phyloP scores from a whole-genome alignment of 2,113 vertebrate species.

The Hemibagrus wyckioides region DNA sequence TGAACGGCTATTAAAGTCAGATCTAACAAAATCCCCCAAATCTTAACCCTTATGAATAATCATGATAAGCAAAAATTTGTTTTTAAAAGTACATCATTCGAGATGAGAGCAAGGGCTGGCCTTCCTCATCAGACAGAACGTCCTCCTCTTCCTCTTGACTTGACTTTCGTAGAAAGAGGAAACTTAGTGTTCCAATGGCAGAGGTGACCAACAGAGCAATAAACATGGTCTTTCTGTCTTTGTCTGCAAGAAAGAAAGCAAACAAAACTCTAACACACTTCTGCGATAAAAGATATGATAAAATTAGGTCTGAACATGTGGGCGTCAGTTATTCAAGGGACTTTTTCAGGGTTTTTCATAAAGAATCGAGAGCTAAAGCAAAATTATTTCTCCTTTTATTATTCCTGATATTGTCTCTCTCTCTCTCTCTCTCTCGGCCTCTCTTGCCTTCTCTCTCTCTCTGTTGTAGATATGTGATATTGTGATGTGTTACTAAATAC shows the following conservation, averaged over 20 bases:
- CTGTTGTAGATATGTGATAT: too few relatives aligned
- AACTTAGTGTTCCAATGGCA: conserved; percentile 87
- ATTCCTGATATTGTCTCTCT: not conserved
- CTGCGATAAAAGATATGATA: not conserved
- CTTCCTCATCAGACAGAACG: conserved; percentile 74
- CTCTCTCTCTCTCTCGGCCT: too few relatives aligned
- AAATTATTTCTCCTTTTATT: not conserved
- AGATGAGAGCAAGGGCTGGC: conserved; percentile 68
- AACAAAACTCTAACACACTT: not conserved
- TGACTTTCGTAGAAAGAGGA: conserved; percentile 84
- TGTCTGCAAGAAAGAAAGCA: conserved; percentile 71
- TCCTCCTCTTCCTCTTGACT: conserved; percentile 64
- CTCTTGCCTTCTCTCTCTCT: too few relatives aligned
- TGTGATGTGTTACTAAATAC: too few relatives aligned
- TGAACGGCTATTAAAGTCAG: not conserved
- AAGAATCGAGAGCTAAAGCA: not conserved
- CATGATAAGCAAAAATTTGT: not conserved
- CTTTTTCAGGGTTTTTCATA: not conserved
- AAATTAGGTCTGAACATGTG: not conserved
- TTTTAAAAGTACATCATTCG: conserved; percentile 58
- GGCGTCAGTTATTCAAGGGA: not conserved
- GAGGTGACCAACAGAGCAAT: conserved; percentile 87
- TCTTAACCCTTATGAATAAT: not conserved
- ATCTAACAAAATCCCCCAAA: not conserved
- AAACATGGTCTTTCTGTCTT: conserved; percentile 87